Evolutionary conservation across 2,113 vertebrate genomes (phyloP), one percentile per base, ranked within the genome.

Genomic region (Pachyramphus minor): DNA sequence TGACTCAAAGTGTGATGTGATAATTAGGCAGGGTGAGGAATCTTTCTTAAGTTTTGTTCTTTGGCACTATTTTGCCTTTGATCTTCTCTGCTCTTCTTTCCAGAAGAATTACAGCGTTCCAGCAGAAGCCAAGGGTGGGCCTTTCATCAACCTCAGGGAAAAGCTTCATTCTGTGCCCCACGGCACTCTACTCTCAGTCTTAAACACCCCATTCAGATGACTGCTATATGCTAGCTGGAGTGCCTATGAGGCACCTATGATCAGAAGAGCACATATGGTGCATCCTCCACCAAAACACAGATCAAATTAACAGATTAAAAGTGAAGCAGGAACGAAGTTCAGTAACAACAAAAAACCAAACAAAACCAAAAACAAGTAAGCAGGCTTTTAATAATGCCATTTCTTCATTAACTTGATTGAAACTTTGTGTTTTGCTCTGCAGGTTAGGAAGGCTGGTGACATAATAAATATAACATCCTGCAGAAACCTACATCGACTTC

Each of bases 21-120:
- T 97, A 95, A 97, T 93, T 89, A 86, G 86, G 68, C 85, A 92
- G 64, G 82, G 75, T 92, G 87, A 79, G 81, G 86, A 96, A 96
- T 85, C 87, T 94, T 83, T 86, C 37, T 74, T 83, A 90, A 90
- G 52, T 94, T 95, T 90, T 79, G 78, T 78, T 95, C 78, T 93
- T 95, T 95, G 94, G 94, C 45, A 24, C 63, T 71, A 45, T 79
- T 96, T 84, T 87, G 56, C 59, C 77, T 96, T 93, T 96, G 88
- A 96, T 97, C 93, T 93, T 72, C 19, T 24, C 69, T 3, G 2
- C 47, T 90, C 45, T 82, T 45, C 45, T 84, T 96, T 89, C 64
- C 69, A 93, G 76, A 69, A 78, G 64, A 31, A 39, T 69, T 90
- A 35, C n/a, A 84, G 75, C 7, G 0, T 90, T 91, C 90, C 90